Evolutionary conservation across 92 coral and sea anemone genomes (phyloP).

Genomic region (Galaxea fascicularis): DNA sequence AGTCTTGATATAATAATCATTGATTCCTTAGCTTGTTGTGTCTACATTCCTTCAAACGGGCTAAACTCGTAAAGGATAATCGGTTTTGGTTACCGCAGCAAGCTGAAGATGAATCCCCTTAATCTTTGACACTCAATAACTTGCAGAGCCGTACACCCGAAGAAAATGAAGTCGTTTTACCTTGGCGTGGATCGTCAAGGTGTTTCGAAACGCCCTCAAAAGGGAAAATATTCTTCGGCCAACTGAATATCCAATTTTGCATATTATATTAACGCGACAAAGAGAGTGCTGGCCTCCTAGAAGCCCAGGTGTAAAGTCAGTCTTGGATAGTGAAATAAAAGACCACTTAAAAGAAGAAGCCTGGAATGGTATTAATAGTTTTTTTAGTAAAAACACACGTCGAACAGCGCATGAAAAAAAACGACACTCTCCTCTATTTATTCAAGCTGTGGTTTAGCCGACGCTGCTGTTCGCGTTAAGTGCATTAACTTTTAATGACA

Average conservation of each 20-base stretch:
- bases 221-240: neutral
- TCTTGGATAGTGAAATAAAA: slow-evolving; percentile 32
- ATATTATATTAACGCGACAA: slow-evolving; percentile 70
- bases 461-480: neutral
- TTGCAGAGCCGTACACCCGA: neutral
- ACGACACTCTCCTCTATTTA: neutral
- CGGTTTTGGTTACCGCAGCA: neutral
- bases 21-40: neutral
- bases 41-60: neutral
- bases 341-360: slow-evolving; percentile 30
- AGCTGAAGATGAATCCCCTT: too few species aligned
- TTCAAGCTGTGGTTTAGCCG: neutral
- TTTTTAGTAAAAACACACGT: neutral
- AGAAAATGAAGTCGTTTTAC: too few species aligned
- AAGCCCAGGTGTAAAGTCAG: slow-evolving; percentile 89
- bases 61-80: neutral
- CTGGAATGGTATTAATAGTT: neutral
- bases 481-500: slow-evolving; percentile 42
- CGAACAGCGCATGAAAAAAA: neutral
- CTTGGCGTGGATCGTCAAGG: too few species aligned
- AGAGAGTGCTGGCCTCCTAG: slow-evolving; percentile 78
- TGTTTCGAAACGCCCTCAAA: neutral
- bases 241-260: slow-evolving; percentile 26
- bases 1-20: neutral
- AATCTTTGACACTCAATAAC: neutral